Evolutionary conservation across 2,888 invertebrate species (phyloP).

Genomic region (Noctua comes): DNA sequence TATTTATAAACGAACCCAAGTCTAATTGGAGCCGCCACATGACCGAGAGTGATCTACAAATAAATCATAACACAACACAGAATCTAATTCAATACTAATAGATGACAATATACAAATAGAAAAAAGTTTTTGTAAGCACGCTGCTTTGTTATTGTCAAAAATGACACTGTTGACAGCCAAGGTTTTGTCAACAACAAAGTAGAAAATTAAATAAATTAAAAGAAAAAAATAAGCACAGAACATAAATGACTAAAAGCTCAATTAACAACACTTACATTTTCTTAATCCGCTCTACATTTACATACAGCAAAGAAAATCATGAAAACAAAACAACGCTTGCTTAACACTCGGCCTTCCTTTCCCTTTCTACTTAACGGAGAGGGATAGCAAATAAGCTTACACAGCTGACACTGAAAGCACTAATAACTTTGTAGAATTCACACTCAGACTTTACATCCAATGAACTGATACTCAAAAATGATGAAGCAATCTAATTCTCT

Average conservation of each 20-base stretch:
- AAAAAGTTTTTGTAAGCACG: slow-evolving; percentile 7
- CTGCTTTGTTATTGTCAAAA: slow-evolving; percentile 40
- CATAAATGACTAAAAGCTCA: slow-evolving; percentile 49
- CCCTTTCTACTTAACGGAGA: slow-evolving; percentile 83
- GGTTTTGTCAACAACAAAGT: background rate
- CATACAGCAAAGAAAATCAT: slow-evolving; percentile 82
- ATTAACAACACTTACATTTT: slow-evolving; percentile 81
- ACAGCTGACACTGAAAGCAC: slow-evolving; percentile 88
- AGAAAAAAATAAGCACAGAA: slow-evolving; percentile 39
- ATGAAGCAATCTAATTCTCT: slow-evolving; percentile 72
- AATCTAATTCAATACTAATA: slow-evolving; percentile 46
- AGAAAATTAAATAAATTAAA: slow-evolving; percentile 19
- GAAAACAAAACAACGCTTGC: slow-evolving; percentile 85
- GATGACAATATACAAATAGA: slow-evolving; percentile 22
- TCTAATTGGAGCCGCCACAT: slow-evolving; percentile 83
- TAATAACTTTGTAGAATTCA: slow-evolving; percentile 85
- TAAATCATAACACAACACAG: slow-evolving; percentile 75
- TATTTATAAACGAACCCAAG: slow-evolving; percentile 84
- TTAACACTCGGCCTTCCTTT: slow-evolving; percentile 83
- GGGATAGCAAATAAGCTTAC: slow-evolving; percentile 81
- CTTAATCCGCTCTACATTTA: slow-evolving; percentile 80
- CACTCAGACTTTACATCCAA: slow-evolving; percentile 76
- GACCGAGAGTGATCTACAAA: slow-evolving; percentile 80
- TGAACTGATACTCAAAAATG: slow-evolving; percentile 71
- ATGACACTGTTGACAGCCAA: slow-evolving; percentile 16